phyloP scores from a whole-genome alignment of 2,113 vertebrate genomes.

The Triplophysa dalaica region DNA sequence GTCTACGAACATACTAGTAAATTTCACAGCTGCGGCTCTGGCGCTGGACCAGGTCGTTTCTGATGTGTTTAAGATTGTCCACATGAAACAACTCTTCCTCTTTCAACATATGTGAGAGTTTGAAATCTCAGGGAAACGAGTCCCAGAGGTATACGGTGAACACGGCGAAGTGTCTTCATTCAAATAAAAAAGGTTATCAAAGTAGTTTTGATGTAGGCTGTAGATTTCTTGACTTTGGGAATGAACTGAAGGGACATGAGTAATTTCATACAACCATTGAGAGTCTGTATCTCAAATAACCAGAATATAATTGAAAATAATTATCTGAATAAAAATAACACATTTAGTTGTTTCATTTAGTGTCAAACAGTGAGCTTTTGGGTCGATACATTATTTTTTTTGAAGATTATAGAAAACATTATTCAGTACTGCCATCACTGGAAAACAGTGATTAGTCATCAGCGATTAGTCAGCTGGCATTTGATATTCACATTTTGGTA shows the following conservation, averaged over 20 bases:
- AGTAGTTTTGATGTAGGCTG: conserved; percentile 33
- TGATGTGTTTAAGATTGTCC: conserved; percentile 52
- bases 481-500: conserved; percentile 16
- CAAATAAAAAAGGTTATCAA: conserved; percentile 30
- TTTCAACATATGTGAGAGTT: conserved; percentile 40
- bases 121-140: conserved; percentile 35
- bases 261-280: background rate
- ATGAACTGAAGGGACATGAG: conserved; percentile 20
- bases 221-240: conserved; percentile 18
- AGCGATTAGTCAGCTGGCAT: conserved; percentile 27
- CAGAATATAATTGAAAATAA: conserved; percentile 1
- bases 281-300: background rate
- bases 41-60: conserved; percentile 55
- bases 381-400: too few relatives aligned
- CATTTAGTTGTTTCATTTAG: background rate
- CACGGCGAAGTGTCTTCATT: conserved; percentile 31
- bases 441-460: conserved; percentile 35
- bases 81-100: conserved; percentile 52
- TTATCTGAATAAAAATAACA: conserved; percentile 12
- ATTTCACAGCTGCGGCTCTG: conserved; percentile 72
- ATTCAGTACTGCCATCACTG: conserved; percentile 1
- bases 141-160: conserved; percentile 32
- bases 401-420: background rate
- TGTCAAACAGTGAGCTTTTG: conserved; percentile 5
- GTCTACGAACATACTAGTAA: conserved; percentile 67